Conservation (phyloP, 2,888 invertebrate species). For the Xanthorhoe spadicearia region DNA sequence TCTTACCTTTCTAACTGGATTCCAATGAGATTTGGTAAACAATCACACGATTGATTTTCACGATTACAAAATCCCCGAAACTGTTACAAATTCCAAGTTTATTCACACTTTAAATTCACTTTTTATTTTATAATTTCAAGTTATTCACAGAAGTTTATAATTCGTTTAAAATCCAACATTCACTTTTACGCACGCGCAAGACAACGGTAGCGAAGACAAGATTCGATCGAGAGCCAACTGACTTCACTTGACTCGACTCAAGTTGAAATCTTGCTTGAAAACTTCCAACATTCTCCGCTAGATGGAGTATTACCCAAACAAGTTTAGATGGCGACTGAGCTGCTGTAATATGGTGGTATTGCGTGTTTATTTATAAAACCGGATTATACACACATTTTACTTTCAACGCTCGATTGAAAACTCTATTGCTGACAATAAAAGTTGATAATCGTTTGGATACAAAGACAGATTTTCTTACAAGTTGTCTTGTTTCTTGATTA, state of each 20-base stretch:
- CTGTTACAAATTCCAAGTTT: constrained; percentile 42
- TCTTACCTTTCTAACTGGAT: constrained; percentile 62
- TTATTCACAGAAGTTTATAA: constrained; percentile 11
- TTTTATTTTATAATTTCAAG: neutral
- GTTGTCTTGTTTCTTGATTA: constrained; percentile 28
- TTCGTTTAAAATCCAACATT: constrained; percentile 41
- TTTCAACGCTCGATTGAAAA: constrained; percentile 20
- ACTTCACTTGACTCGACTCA: neutral
- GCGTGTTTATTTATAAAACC: constrained; percentile 55
- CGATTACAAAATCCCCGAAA: constrained; percentile 60
- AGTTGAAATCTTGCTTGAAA: neutral
- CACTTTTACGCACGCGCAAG: constrained; percentile 53
- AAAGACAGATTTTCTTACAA: constrained; percentile 9
- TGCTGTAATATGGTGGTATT: constrained; percentile 52
- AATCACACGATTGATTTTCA: constrained; percentile 48
- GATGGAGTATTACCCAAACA: constrained; percentile 63
- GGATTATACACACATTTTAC: constrained; percentile 55
- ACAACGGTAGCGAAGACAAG: neutral
- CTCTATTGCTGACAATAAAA: neutral
- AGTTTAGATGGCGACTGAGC: constrained; percentile 61
- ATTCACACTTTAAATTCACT: constrained; percentile 31
- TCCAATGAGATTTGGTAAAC: constrained; percentile 52
- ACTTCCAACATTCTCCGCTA: constrained; percentile 67
- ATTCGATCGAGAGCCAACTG: neutral
- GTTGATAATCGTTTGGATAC: constrained; percentile 1